Evolutionary conservation across 2,888 invertebrate genomes (phyloP).

Genomic region (Drepana falcataria): DNA sequence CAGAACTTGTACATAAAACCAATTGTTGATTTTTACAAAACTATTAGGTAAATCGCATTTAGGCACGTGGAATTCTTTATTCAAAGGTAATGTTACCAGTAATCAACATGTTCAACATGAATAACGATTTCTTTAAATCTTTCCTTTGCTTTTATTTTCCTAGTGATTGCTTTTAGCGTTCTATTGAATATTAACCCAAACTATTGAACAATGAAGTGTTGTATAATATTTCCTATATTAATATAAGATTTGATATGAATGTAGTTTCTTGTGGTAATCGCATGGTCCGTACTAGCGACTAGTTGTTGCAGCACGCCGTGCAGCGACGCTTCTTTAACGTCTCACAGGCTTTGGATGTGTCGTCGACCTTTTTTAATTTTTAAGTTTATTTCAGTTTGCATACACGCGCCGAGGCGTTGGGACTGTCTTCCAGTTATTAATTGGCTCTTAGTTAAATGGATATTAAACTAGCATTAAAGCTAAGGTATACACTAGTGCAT

Average conservation of each 20-base stretch:
- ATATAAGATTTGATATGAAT: background rate
- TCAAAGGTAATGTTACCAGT: no score
- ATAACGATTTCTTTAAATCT: no score
- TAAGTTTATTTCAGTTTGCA: conserved; percentile 60
- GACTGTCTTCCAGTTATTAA: conserved; percentile 18
- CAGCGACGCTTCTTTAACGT: conserved; percentile 37
- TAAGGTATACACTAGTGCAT: no score
- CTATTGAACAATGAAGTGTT: background rate
- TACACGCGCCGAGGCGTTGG: conserved; percentile 66
- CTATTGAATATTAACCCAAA: background rate
- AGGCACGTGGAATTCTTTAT: no score
- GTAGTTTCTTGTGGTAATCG: background rate
- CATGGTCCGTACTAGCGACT: background rate
- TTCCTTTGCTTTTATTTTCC: no score
- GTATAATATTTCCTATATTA: no score
- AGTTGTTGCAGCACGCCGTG: background rate
- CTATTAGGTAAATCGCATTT: no score
- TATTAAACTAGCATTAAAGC: no score
- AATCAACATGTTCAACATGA: no score
- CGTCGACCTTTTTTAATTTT: conserved; percentile 39
- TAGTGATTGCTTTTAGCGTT: no score
- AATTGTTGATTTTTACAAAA: no score
- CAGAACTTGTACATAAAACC: no score
- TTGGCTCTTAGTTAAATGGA: background rate
- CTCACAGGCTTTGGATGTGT: conserved; percentile 65